A percentile compares a stretch with the other conserved stretches of the same genome.
Conservation (phyloP, 2,888 invertebrate species). For the Serripes groenlandicus region DNA sequence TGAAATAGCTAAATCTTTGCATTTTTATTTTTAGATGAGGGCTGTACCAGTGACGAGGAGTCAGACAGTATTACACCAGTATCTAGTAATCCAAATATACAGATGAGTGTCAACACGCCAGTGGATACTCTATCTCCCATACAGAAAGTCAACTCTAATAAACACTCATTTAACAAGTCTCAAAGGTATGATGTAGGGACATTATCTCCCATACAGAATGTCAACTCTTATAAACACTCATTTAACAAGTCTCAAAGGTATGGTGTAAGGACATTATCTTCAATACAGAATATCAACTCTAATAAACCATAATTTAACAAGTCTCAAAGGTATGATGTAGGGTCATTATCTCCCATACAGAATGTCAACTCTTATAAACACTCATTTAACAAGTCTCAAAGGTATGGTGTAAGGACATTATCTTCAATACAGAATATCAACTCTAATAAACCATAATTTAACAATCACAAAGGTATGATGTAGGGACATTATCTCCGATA, state of each 20-base stretch:
- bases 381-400: neutral
- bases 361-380: neutral
- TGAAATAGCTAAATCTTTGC: no score
- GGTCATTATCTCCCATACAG: slow-evolving; percentile 52
- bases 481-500: no score
- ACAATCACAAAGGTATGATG: no score
- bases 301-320: neutral
- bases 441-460: no score
- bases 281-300: slow-evolving; percentile 32
- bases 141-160: slow-evolving; percentile 18
- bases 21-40: no score
- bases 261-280: slow-evolving; percentile 38
- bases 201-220: slow-evolving; percentile 53
- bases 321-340: slow-evolving; percentile 13
- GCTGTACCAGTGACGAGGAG: slow-evolving; percentile 48
- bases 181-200: slow-evolving; percentile 19
- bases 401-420: no score
- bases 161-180: neutral
- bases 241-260: slow-evolving; percentile 10
- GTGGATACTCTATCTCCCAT: slow-evolving; percentile 52
- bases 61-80: slow-evolving; percentile 59
- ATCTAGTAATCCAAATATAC: slow-evolving; percentile 40
- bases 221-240: neutral
- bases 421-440: no score
- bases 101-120: slow-evolving; percentile 31